A percentile compares a stretch with the other conserved stretches of the same genome.
Evolutionary conservation across 2,888 invertebrate species (phyloP).

Genomic region (Julus scandinavius): DNA sequence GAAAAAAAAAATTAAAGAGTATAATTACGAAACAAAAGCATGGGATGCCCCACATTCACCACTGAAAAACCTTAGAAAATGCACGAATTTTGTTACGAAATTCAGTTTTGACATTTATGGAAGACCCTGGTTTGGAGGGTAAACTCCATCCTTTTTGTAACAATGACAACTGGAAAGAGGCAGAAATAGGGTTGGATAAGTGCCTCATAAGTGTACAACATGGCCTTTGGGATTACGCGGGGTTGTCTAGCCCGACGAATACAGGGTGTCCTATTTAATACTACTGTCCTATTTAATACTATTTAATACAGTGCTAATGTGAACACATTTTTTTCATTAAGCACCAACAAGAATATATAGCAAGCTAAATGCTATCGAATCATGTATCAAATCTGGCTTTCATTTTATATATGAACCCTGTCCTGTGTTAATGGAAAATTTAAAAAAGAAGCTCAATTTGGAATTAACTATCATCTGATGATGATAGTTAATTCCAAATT

Average conservation of each 20-base stretch:
- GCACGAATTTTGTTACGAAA: neutral
- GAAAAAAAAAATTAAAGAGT: neutral
- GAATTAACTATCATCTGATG: too few relatives aligned
- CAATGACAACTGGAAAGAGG: conserved; percentile 17
- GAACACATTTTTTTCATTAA: too few relatives aligned
- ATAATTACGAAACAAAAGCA: conserved; percentile 15
- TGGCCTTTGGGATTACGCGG: conserved; percentile 5
- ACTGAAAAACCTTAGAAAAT: neutral
- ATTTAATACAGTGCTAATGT: too few relatives aligned
- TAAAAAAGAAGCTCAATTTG: too few relatives aligned
- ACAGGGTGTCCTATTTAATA: neutral
- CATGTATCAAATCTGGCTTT: too few relatives aligned
- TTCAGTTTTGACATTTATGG: neutral
- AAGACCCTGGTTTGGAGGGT: neutral
- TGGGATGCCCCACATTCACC: neutral
- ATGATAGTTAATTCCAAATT: too few relatives aligned
- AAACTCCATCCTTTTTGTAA: conserved; percentile 7
- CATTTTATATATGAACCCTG: too few relatives aligned
- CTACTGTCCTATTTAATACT: neutral
- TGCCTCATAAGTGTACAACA: conserved; percentile 23
- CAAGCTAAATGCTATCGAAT: too few relatives aligned
- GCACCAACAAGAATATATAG: too few relatives aligned
- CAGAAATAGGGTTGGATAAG: neutral
- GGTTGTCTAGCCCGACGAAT: neutral
- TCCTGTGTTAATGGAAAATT: too few relatives aligned